These are phyloP conservation scores for Suillia variegata DNA, from an alignment of 2,888 invertebrate species.

Conservation along the genomic window DNA sequence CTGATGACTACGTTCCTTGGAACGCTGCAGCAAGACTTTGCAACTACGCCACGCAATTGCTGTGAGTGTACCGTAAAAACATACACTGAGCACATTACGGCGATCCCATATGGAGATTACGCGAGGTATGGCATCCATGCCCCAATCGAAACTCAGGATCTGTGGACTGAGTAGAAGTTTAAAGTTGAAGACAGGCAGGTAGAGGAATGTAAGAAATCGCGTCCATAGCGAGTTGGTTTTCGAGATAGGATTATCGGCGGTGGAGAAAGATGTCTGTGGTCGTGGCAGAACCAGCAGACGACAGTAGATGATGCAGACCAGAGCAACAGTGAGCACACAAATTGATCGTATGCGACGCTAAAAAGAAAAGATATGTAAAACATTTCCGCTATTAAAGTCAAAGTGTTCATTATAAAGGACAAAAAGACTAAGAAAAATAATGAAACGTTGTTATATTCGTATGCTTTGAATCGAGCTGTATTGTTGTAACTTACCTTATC, in stretches of 20 bases:
- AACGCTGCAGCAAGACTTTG: constrained; percentile 31
- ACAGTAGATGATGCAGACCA: constrained; percentile 73
- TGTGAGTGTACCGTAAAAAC: constrained; percentile 71
- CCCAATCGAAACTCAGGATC: constrained; percentile 96
- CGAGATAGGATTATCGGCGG: constrained; percentile 96
- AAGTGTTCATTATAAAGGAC: no score
- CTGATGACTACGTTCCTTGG: constrained; percentile 23
- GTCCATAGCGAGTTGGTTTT: constrained; percentile 80
- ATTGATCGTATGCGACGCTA: constrained; percentile 76
- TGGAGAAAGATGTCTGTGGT: constrained; percentile 75
- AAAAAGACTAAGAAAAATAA: constrained; percentile 1
- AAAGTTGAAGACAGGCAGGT: constrained; percentile 90
- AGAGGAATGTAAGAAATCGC: constrained; percentile 86
- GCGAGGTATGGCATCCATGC: constrained; percentile 94
- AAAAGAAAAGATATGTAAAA: constrained; percentile 59
- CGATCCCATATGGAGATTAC: constrained; percentile 78
- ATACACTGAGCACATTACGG: constrained; percentile 76
- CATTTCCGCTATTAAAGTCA: no score
- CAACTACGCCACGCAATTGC: constrained; percentile 49
- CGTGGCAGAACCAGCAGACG: constrained; percentile 80
- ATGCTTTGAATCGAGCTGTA: neutral
- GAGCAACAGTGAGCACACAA: constrained; percentile 70
- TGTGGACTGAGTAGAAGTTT: constrained; percentile 84
- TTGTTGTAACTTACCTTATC: constrained; percentile 63
- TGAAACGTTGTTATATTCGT: no score